Conservation (phyloP, 2,113 vertebrate genomes). For the Propithecus coquereli region DNA sequence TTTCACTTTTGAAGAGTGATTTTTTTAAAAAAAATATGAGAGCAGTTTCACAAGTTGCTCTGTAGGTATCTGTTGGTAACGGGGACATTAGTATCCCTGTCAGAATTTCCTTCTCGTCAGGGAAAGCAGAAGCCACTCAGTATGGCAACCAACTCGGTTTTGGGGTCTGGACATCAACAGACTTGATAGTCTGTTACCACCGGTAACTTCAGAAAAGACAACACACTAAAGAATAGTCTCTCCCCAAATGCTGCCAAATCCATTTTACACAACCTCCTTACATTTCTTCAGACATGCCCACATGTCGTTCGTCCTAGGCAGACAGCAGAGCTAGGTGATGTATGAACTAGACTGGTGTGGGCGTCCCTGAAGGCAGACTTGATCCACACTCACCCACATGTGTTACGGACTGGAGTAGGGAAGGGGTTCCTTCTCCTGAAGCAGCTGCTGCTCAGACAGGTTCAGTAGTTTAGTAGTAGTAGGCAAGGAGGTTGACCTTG, state of each 20-base stretch:
- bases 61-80: conserved; percentile 28
- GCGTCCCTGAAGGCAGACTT: neutral
- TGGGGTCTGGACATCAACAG: neutral
- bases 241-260: neutral
- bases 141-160: neutral
- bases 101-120: neutral
- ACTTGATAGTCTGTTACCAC: neutral
- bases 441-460: neutral
- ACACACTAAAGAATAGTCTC: neutral
- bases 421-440: neutral
- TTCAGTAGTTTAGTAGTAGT: neutral
- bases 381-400: neutral
- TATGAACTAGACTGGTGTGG: neutral
- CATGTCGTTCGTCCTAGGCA: neutral
- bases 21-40: neutral
- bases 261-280: fast-evolving
- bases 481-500: neutral
- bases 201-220: neutral
- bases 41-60: neutral
- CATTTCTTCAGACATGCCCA: neutral
- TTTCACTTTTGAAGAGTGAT: neutral
- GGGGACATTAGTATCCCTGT: neutral
- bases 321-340: neutral
- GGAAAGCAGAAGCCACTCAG: neutral
- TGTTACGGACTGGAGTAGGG: neutral